These are phyloP conservation scores for Halcyon leucocephala DNA, from an alignment of 2,797 vertebrate species.

Conservation along the genomic window DNA sequence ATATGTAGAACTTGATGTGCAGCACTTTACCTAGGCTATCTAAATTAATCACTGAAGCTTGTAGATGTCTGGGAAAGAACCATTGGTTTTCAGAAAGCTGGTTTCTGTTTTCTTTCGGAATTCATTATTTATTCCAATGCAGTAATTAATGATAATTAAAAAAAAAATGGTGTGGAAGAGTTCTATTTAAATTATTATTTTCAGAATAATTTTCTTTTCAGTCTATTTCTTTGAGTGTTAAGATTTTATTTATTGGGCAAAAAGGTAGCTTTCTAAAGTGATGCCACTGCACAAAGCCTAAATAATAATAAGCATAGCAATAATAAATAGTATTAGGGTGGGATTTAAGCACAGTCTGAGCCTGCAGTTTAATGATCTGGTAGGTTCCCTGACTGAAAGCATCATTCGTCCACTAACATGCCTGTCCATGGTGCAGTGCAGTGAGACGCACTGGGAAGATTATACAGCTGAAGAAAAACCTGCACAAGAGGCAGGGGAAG, in stretches of 20 bases:
- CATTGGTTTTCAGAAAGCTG: background rate
- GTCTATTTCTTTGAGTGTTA: background rate
- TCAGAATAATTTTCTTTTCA: background rate
- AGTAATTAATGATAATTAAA: background rate
- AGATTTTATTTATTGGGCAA: background rate
- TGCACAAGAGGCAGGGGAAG: fast-evolving
- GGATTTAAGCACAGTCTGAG: background rate
- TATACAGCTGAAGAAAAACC: background rate
- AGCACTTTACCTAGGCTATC: background rate
- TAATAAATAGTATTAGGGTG: background rate
- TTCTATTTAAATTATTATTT: background rate
- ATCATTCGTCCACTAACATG: background rate
- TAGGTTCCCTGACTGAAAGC: background rate
- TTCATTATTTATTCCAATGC: background rate
- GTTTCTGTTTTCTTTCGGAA: background rate
- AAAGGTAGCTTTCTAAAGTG: background rate
- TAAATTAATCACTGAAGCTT: background rate
- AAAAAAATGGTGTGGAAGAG: background rate
- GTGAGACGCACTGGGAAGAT: background rate
- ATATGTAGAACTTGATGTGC: background rate
- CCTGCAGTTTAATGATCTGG: background rate
- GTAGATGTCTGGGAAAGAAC: background rate
- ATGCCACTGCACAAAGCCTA: background rate
- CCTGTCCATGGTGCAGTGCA: background rate
- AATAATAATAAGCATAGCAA: background rate